phyloP scores from a whole-genome alignment of 2,888 invertebrate species.

The Neoaliturus tenellus region DNA sequence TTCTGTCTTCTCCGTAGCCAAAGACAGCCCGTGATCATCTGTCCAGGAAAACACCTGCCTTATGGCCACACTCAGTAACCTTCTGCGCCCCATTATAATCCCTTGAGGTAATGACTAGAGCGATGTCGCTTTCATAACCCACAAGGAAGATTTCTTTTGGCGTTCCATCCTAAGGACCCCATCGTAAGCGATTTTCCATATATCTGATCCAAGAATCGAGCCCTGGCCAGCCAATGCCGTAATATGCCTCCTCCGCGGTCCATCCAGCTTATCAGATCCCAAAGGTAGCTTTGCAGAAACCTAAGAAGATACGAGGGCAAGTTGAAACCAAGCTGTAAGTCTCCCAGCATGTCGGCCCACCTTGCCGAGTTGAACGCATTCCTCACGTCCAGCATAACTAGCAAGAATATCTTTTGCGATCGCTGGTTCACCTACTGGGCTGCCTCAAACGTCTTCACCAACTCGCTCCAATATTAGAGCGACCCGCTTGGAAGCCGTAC shows the following conservation, averaged over 20 bases:
- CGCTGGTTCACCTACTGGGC: background rate
- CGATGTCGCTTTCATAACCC: slow-evolving; percentile 62
- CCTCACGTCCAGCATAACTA: background rate
- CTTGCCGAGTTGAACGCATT: slow-evolving; percentile 16
- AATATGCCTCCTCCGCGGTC: slow-evolving; percentile 48
- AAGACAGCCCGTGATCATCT: slow-evolving; percentile 57
- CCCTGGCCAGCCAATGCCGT: slow-evolving; percentile 63
- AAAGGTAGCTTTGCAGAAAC: too few relatives aligned
- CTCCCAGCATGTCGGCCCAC: background rate
- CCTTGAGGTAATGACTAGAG: slow-evolving; percentile 59
- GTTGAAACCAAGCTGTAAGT: slow-evolving; percentile 56
- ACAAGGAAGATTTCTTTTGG: slow-evolving; percentile 57
- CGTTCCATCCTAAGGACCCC: slow-evolving; percentile 62
- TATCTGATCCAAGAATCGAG: slow-evolving; percentile 60
- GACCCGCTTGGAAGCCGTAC: slow-evolving; percentile 59
- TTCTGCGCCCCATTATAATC: slow-evolving; percentile 39
- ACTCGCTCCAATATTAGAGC: background rate
- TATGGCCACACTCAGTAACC: background rate
- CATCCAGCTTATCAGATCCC: slow-evolving; percentile 29
- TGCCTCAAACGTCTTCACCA: background rate
- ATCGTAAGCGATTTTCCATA: slow-evolving; percentile 64
- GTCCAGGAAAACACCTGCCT: slow-evolving; percentile 56
- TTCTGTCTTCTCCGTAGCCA: slow-evolving; percentile 63
- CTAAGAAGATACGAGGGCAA: too few relatives aligned
- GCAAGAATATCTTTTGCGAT: background rate